Evolutionary conservation across 1,140 invertebrate genomes (phyloP), one percentile per base, ranked within the genome.

Genomic region (Brevipalpus yothersi): DNA sequence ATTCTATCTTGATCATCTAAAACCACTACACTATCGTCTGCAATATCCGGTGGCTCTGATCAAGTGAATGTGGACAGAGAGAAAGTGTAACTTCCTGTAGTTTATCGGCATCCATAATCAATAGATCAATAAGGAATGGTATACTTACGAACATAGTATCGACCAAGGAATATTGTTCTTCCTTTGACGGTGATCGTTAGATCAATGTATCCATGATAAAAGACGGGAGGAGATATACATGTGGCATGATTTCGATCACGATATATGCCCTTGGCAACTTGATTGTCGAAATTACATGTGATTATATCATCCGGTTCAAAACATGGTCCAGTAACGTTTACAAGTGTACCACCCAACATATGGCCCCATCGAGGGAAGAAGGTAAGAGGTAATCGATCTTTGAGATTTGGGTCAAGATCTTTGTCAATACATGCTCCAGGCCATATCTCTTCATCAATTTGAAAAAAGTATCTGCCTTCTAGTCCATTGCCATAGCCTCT

Each of bases 241-340:
- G 87, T 81, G 0, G 86, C 88, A 58, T 85, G 75, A 71, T 92
- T 92, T 1, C 67, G 59, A 56, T 63, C 61, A 42, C 63, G 62
- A 49, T 65, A 67, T 21, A 64, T 59, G 8, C 70, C 72, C 56
- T 69, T 67, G 2, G 65, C 65, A 47, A 65, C 65, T 15, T 62
- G 64, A 40, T 70, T 70, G 47, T 73, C 69, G 53, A 73, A 77
- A 68, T 72, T 72, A 66, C 87, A 91, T 43, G 75, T 79, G 15
- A 93, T 78, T 63, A 83, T 79, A 61, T 81, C 76, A 17, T 77
- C 76, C 0, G 76, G 76, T 55, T 78, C 75, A 65, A 90, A 87
- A 70, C 90, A 95, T 11, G 90, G 90, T 0, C 90, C 90, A 0
- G 89, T 93, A 39, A 95, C 86, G 67, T 94, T 93, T 5, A 95